phyloP scores from a whole-genome alignment of 2,888 invertebrate species.

The Argyresthia albistria region DNA sequence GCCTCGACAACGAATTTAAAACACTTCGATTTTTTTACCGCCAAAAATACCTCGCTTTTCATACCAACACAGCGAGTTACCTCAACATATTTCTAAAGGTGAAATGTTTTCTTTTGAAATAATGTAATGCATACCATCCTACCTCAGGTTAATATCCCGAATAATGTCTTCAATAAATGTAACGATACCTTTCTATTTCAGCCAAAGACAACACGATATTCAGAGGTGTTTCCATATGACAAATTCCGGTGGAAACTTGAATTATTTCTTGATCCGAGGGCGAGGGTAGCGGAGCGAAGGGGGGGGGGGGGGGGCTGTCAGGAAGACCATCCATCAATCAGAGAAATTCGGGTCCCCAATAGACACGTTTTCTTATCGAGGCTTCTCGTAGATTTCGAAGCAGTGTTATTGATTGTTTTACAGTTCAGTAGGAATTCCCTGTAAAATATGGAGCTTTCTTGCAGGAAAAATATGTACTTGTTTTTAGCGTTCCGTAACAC shows the following conservation, averaged over 20 bases:
- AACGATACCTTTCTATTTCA: background rate
- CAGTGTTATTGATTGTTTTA: constrained; percentile 3
- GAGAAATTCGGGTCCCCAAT: constrained; percentile 5
- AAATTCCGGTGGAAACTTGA: constrained; percentile 35
- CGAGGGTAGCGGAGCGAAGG: background rate
- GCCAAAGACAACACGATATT: constrained; percentile 12
- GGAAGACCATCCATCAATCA: constrained; percentile 6
- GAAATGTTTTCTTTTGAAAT: too few species aligned
- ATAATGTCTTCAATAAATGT: background rate
- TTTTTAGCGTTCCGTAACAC: too few species aligned
- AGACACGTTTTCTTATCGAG: constrained; percentile 4
- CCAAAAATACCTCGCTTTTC: too few species aligned
- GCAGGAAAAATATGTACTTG: too few species aligned
- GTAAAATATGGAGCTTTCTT: too few species aligned
- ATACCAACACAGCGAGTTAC: too few species aligned
- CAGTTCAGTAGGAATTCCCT: background rate
- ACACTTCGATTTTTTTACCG: too few species aligned
- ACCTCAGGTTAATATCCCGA: too few species aligned
- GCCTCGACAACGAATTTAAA: too few species aligned
- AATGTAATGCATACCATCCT: too few species aligned
- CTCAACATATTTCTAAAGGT: too few species aligned
- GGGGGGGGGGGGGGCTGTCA: background rate
- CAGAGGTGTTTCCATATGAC: constrained; percentile 39
- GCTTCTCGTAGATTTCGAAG: background rate
- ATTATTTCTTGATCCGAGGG: background rate